These are phyloP conservation scores for Petrocephalus microphthalmus DNA, from an alignment of 2,113 vertebrate genomes.

Conservation along the genomic window DNA sequence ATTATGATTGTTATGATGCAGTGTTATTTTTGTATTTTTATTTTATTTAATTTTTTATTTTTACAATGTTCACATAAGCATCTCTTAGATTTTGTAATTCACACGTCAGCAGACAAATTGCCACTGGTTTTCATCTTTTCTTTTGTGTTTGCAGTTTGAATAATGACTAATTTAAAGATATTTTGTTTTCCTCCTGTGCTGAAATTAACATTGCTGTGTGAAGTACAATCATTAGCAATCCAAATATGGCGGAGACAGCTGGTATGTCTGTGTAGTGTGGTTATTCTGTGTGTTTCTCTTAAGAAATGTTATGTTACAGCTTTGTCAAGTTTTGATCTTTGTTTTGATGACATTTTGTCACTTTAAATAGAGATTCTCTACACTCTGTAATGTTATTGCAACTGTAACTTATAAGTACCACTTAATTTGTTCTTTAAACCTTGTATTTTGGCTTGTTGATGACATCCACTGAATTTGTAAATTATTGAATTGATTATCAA, in stretches of 20 bases:
- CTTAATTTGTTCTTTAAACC: not conserved
- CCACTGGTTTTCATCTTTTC: not conserved
- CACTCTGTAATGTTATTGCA: not conserved
- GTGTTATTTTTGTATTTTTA: not conserved
- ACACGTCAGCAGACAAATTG: not conserved
- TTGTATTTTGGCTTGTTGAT: not conserved
- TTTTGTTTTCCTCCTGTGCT: not conserved
- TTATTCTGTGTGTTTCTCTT: not conserved
- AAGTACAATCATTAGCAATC: not conserved
- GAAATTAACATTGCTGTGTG: not conserved
- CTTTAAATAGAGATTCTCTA: not conserved
- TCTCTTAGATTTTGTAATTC: not conserved
- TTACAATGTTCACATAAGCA: not conserved
- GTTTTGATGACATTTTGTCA: not conserved
- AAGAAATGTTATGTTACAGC: not conserved
- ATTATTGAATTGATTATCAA: not conserved
- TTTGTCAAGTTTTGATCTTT: not conserved
- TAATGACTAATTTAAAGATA: not conserved
- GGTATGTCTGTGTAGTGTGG: not conserved
- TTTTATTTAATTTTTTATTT: not conserved
- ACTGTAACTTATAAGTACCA: not conserved
- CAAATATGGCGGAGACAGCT: not conserved
- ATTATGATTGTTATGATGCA: not conserved
- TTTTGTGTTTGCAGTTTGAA: not conserved
- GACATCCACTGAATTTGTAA: not conserved